Evolutionary conservation across 2,888 invertebrate species (phyloP), one percentile per base, ranked within the genome.

Genomic region (Microchrysa polita): DNA sequence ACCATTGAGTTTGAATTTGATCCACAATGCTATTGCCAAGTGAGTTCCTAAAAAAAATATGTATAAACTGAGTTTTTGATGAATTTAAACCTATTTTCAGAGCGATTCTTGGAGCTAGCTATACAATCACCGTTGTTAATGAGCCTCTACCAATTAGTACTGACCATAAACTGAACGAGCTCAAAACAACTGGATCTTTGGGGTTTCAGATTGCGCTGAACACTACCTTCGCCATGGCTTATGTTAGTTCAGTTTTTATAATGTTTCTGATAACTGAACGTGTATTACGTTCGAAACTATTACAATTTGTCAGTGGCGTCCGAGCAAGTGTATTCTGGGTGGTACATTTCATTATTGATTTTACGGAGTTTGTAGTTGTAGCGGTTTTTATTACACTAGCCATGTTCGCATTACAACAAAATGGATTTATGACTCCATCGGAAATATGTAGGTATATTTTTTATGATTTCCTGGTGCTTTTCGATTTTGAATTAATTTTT

Each of bases 241-340:
- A 94, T 79, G 89, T 90, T 1, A 88, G 89, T 34, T 79, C 80
- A 1, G 89, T 90, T 44, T 91, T 88, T 79, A 84, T 91, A 40
- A 86, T 91, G 80, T 90, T 90, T 53, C 81, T 81, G 42, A 82
- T 91, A 63, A 86, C 91, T 83, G 94, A 94, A 81, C 87, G 91
- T 16, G 84, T 88, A 2, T 87, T 87, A 52, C 89, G 91, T 63
- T 88, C 92, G 0, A 91, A 92, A 79, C 87, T 92, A 65, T 83
- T 93, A 34, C 93, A 93, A 80, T 88, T 90, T 77, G 90, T 93
- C 0, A 90, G 92, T 1, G 93, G 93, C 0, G 87, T 91, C 0
- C 88, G 88, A 74, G 88, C 91, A 0, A 81, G 85, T 0, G 87
- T 90, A 7, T 90, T 91, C 84, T 95, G 94, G 94, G 79, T 87